Base-by-base conservation (phyloP, 2,113 vertebrate genomes). In the Camarhynchus parvulus region DNA sequence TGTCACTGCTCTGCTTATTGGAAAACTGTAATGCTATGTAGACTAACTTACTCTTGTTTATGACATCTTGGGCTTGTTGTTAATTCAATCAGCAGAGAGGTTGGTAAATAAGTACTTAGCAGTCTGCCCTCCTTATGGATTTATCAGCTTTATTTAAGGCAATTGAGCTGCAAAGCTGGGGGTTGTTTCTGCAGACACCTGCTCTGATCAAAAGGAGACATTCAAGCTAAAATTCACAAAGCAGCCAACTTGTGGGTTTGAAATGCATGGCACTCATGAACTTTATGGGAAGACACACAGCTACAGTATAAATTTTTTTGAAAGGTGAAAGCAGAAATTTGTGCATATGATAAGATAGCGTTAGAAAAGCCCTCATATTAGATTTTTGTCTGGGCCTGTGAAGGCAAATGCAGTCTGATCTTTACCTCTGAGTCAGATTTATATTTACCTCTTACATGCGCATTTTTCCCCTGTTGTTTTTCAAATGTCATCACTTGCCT, bases 341-440 rank as follows among this genome's bases (percentile, higher is more conserved):
- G 0, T 82, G 55, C 19, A 18, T 69, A 42, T 67, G 66, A 76
- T 85, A 87, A 94, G 84, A 84, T 27, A 82, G 41, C 15, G 20
- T 42, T 76, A 79, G 89, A 87, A 75, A 46, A 92, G n/a, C 28
- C 30, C 53, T 96, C 92, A 80, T 91, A 69, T 73, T 82, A 80
- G 70, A 93, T 88, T 96, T 95, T 93, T 90, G 39, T 90, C 79
- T 49, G 28, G 15, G n/a, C 8, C 31, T 92, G 90, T 91, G 84
- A 95, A 92, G 35, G 67, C 63, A 95, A 72, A 89, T 94, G 55
- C 66, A 69, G 24, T 44, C 70, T 91, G 67, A 89, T 92, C 53
- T 85, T 87, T 78, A 82, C 35, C 47, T 95, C 33, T 49, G 84
- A 92, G 41, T 89, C 39, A 95, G 58, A 73, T 91, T 89, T 91